Evolutionary conservation across 2,888 invertebrate species (phyloP), one percentile per base, ranked within the genome.

Genomic region (Drosophila neoperkinsi): DNA sequence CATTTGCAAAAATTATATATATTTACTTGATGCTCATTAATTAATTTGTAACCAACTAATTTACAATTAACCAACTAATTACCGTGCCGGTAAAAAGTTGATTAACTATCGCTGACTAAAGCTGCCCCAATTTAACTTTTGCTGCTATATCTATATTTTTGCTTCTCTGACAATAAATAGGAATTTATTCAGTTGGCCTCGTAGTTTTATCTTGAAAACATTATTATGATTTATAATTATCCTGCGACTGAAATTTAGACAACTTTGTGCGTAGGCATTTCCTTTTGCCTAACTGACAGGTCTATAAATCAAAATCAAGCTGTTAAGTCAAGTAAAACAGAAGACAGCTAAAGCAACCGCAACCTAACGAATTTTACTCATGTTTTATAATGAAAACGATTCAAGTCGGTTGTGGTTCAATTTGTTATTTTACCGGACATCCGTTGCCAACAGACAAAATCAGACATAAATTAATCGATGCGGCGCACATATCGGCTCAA

Each of bases 261-360:
- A 50, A 49, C 30, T 65, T 25, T 51, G 51, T 65, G 36, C 55
- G 65, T 73, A 73, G 73, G 60, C 60, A 56, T 38, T 57, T n/a
- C 59, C n/a, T n/a, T 41, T 4, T 11, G 50, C 9, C 16, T 51
- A 53, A 33, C 66, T 79, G 81, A 71, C 84, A 79, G 77, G 88
- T 85, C 79, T 85, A 85, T 85, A 85, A 85, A 88, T 85, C 83
- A 81, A 85, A 88, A 85, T 83, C 75, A 85, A 73, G 65, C 67
- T 82, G 82, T 69, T 80, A 80, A 78, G 57, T 74, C 80, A 84
- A 84, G 69, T 64, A 70, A 79, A 81, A 81, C 76, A 68, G 57
- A 64, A 69, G 68, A 73, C 70, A 74, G 52, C 51, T 25, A 53
- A 21, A 41, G 51, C 49, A 61, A 33, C 25, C 62, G 28, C 38